Evolutionary conservation across 2,797 vertebrate species (phyloP).

Genomic region (Pristis pectinata): DNA sequence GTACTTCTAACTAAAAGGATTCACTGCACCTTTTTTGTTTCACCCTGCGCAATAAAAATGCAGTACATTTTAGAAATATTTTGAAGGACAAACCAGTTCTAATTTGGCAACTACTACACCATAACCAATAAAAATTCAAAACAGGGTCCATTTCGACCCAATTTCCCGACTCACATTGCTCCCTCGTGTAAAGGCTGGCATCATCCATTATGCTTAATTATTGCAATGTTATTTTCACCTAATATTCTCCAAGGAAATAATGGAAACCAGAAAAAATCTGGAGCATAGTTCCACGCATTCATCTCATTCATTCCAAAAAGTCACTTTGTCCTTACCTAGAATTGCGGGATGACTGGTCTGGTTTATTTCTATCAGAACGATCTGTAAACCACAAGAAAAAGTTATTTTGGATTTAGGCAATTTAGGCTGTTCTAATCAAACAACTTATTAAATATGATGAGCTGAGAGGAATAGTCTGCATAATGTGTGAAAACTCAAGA

Average conservation of each 20-base stretch:
- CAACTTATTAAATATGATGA: background rate
- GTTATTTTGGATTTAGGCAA: background rate
- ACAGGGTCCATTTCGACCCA: background rate
- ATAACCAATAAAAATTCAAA: background rate
- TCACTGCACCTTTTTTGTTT: background rate
- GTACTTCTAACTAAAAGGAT: background rate
- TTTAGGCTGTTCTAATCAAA: background rate
- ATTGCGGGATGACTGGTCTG: slow-evolving; percentile 58
- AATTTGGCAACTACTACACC: background rate
- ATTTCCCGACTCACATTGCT: background rate
- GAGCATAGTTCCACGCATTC: background rate
- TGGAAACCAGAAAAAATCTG: background rate
- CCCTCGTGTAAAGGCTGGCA: background rate
- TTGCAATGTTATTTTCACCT: background rate
- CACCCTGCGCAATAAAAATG: background rate
- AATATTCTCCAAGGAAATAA: background rate
- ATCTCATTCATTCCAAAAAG: background rate
- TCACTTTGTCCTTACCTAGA: slow-evolving; percentile 64
- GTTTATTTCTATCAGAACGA: slow-evolving; percentile 71
- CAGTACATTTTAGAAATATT: background rate
- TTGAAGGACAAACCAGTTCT: background rate
- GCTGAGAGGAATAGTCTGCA: background rate
- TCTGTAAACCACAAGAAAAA: slow-evolving; percentile 57
- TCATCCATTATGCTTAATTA: background rate
- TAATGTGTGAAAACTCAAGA: background rate